A percentile compares a stretch with the other conserved stretches of the same genome.
These are phyloP conservation scores for Protonemura montana DNA, from an alignment of 2,888 invertebrate species.

Conservation along the genomic window DNA sequence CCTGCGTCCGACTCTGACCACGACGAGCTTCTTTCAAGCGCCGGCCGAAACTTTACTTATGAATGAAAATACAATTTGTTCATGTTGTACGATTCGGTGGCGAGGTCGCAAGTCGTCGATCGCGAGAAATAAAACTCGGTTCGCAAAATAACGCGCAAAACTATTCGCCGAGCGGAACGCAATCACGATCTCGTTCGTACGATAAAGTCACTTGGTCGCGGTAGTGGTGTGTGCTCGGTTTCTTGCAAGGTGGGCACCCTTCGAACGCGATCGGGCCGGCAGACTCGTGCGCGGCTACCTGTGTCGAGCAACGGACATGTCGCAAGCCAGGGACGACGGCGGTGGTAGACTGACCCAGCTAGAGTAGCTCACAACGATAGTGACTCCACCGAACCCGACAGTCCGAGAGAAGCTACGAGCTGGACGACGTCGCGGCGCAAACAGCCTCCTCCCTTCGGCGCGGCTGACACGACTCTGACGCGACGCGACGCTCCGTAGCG, in stretches of 20 bases:
- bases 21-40: too few species aligned
- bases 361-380: background rate
- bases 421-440: slow-evolving; percentile 26
- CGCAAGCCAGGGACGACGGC: background rate
- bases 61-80: slow-evolving; percentile 35
- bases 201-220: background rate
- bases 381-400: background rate
- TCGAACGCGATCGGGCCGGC: too few species aligned
- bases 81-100: background rate
- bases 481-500: slow-evolving; percentile 32
- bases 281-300: slow-evolving; percentile 4
- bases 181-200: too few species aligned
- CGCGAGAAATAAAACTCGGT: too few species aligned
- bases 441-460: slow-evolving; percentile 42
- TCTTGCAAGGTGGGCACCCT: too few species aligned
- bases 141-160: background rate
- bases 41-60: background rate
- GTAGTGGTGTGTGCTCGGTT: too few species aligned
- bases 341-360: background rate
- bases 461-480: slow-evolving; percentile 49
- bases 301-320: background rate
- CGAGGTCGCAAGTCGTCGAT: background rate
- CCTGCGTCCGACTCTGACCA: slow-evolving; percentile 9
- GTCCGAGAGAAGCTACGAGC: too few species aligned
- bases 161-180: background rate